Conservation (phyloP, 2,888 invertebrate genomes). For the Sarcophaga subvicina region DNA sequence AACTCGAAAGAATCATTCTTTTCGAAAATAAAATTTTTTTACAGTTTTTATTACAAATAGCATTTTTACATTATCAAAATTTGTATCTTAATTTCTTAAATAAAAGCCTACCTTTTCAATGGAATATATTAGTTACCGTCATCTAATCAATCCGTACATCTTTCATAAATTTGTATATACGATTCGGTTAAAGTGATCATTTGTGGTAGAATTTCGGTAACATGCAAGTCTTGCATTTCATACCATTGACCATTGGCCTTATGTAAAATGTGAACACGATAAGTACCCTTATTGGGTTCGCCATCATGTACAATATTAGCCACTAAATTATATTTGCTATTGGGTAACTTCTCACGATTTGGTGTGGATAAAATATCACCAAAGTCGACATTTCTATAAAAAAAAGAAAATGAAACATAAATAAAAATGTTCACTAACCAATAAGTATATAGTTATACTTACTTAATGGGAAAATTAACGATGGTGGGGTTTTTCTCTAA, state of each 20-base stretch:
- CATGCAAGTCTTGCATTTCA: constrained; percentile 98
- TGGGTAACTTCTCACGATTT: constrained; percentile 88
- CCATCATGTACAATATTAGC: constrained; percentile 99
- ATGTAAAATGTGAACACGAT: constrained; percentile 96
- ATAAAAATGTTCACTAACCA: constrained; percentile 6
- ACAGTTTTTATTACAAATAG: background rate
- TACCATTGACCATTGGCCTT: constrained; percentile 93
- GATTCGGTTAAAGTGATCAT: constrained; percentile 99
- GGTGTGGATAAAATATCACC: constrained; percentile 96
- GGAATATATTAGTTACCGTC: no score
- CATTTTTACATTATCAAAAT: no score
- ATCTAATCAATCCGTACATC: constrained; percentile 72
- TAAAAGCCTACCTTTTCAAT: no score
- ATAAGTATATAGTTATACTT: constrained; percentile 81
- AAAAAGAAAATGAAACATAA: background rate
- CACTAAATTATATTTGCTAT: constrained; percentile 97
- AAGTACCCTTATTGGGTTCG: constrained; percentile 96
- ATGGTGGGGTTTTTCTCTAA: constrained; percentile 99
- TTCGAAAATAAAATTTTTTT: background rate
- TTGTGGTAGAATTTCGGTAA: constrained; percentile 98
- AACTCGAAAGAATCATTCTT: no score
- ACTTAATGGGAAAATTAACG: constrained; percentile 99
- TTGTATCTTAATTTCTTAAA: no score
- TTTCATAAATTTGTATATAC: constrained; percentile 95
- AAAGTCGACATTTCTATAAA: constrained; percentile 95